Evolutionary conservation across 2,888 invertebrate species (phyloP).

Genomic region (Agonopterix heracliana): DNA sequence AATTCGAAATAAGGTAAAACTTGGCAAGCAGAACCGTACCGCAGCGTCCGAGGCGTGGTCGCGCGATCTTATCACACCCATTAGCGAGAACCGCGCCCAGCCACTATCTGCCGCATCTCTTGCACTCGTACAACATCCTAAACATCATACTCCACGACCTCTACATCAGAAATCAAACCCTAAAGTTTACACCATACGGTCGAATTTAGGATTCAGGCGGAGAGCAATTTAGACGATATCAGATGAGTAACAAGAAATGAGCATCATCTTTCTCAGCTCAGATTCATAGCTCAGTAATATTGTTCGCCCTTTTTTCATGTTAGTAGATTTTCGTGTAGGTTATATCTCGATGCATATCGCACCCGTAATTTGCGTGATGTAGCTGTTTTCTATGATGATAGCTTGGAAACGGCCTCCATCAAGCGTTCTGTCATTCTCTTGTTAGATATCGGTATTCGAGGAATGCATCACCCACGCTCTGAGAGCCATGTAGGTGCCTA

Average conservation of each 20-base stretch:
- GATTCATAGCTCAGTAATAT: slow-evolving; percentile 41
- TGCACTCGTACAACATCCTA: slow-evolving; percentile 28
- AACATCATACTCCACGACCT: slow-evolving; percentile 30
- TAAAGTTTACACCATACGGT: slow-evolving; percentile 16
- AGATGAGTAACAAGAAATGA: slow-evolving; percentile 21
- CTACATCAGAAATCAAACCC: slow-evolving; percentile 18
- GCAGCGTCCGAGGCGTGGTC: slow-evolving; percentile 56
- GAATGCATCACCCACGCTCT: slow-evolving; percentile 54
- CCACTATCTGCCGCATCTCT: slow-evolving; percentile 59
- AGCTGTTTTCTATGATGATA: slow-evolving; percentile 56
- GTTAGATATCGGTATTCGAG: slow-evolving; percentile 44
- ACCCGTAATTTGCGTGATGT: slow-evolving; percentile 63
- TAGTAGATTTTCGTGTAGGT: slow-evolving; percentile 35
- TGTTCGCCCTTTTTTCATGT: slow-evolving; percentile 44
- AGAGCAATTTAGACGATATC: slow-evolving; percentile 15
- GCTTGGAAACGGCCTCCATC: slow-evolving; percentile 20
- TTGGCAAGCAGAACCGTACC: slow-evolving; percentile 1
- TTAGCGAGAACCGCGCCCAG: slow-evolving; percentile 67
- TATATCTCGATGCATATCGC: slow-evolving; percentile 43
- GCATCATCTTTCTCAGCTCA: slow-evolving; percentile 40
- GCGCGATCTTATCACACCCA: slow-evolving; percentile 66
- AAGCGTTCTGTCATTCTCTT: slow-evolving; percentile 40
- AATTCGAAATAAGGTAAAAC: no score
- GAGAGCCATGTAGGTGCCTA: slow-evolving; percentile 43
- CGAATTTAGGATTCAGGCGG: slow-evolving; percentile 16